phyloP scores from a whole-genome alignment of 1,140 invertebrate species.

The Calliopsis andreniformis region DNA sequence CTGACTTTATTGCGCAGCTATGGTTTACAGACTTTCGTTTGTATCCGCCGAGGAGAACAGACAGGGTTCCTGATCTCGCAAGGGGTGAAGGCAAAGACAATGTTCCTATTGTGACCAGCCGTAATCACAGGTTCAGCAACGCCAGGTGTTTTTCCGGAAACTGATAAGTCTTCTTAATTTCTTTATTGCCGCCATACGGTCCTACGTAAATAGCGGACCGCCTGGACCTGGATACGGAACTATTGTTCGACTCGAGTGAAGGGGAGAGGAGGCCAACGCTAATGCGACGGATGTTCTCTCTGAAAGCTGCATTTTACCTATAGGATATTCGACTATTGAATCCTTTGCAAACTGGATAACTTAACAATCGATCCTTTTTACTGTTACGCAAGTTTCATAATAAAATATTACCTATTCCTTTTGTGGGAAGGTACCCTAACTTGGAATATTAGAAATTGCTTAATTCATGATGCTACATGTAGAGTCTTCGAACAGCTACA shows the following conservation, averaged over 20 bases:
- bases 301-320: not conserved
- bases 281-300: conserved; percentile 16
- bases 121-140: conserved; percentile 56
- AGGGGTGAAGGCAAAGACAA: conserved; percentile 50
- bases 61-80: conserved; percentile 24
- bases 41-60: conserved; percentile 28
- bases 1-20: conserved; percentile 62
- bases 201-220: conserved; percentile 55
- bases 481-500: no score
- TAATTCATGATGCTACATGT: no score
- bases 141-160: conserved; percentile 74
- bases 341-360: not conserved
- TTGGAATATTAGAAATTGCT: no score
- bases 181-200: conserved; percentile 65
- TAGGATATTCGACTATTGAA: not conserved
- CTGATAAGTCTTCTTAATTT: conserved; percentile 76
- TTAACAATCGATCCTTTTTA: not conserved
- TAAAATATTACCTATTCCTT: no score
- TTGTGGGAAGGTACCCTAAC: no score
- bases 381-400: no score
- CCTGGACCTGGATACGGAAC: conserved; percentile 31
- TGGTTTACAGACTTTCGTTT: conserved; percentile 72
- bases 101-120: conserved; percentile 61
- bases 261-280: not conserved
- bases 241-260: conserved; percentile 51